Percentiles rank a stretch among this genome's conserved stretches.
These are phyloP conservation scores for Serilophus lunatus DNA, from an alignment of 2,113 vertebrate species.

Conservation along the genomic window DNA sequence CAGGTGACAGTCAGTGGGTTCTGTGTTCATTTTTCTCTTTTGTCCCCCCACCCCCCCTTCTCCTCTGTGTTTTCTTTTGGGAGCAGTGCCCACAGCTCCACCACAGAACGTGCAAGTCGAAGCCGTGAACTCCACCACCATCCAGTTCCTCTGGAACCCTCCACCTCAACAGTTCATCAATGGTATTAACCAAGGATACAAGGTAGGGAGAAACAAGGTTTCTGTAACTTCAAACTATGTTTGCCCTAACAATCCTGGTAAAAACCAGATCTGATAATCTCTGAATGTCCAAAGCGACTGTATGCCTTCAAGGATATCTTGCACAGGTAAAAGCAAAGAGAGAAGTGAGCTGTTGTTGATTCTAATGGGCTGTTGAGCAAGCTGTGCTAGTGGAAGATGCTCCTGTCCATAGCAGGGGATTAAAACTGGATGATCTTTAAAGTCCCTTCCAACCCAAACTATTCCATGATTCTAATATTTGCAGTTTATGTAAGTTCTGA, in stretches of 20 bases:
- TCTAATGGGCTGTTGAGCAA: not conserved
- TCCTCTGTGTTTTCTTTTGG: not conserved
- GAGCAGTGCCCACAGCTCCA: constrained; percentile 90
- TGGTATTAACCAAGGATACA: constrained; percentile 96
- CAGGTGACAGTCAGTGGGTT: not conserved
- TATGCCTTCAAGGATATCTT: not conserved
- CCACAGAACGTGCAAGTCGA: constrained; percentile 87
- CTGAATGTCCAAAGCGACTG: not conserved
- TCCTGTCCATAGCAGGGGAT: not conserved
- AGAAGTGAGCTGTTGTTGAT: not conserved
- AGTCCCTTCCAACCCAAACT: not conserved
- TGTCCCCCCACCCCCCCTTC: not conserved
- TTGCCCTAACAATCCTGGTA: too few species aligned
- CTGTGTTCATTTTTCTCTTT: not conserved
- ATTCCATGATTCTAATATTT: not conserved
- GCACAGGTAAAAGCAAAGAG: accelerated
- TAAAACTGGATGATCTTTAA: not conserved
- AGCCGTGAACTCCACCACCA: constrained; percentile 89
- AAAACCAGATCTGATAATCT: not conserved
- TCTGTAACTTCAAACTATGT: not conserved
- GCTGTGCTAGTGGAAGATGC: not conserved
- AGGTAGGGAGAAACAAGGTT: constrained; percentile 71
- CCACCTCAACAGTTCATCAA: constrained; percentile 96
- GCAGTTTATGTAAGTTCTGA: not conserved
- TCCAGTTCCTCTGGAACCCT: constrained; percentile 90